Conservation (phyloP, 2,888 invertebrate genomes). For the Troides oblongomaculatus region DNA sequence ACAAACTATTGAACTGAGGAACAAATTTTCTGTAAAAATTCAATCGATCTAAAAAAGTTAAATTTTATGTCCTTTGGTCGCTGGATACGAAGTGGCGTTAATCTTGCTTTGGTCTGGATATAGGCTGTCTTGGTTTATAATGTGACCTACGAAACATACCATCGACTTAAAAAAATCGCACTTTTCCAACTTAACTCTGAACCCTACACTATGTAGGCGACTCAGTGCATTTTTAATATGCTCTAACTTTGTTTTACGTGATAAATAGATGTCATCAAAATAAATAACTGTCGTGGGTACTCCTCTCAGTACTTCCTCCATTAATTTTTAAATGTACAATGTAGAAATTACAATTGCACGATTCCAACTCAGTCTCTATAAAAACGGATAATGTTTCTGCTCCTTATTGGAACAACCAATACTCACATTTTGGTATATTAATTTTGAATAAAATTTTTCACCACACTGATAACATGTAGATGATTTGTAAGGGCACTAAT, state of each 20-base stretch:
- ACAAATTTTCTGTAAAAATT: slow-evolving; percentile 26
- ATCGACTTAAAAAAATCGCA: slow-evolving; percentile 35
- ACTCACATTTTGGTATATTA: too few species aligned
- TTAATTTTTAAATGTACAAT: background rate
- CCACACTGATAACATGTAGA: too few species aligned
- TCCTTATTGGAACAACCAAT: too few species aligned
- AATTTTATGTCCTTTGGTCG: slow-evolving; percentile 29
- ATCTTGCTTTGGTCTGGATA: slow-evolving; percentile 28
- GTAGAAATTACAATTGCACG: too few species aligned
- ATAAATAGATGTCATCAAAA: background rate
- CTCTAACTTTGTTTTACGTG: background rate
- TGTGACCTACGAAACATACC: slow-evolving; percentile 35
- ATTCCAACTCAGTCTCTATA: too few species aligned
- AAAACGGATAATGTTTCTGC: too few species aligned
- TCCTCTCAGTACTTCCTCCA: background rate
- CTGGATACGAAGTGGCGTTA: slow-evolving; percentile 29
- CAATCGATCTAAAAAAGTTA: slow-evolving; percentile 21
- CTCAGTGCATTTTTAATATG: background rate
- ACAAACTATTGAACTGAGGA: slow-evolving; percentile 16
- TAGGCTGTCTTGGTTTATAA: slow-evolving; percentile 32
- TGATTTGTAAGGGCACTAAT: too few species aligned
- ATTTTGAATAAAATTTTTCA: too few species aligned
- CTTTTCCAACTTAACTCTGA: slow-evolving; percentile 20
- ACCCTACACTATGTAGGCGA: background rate
- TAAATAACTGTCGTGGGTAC: background rate